phyloP scores from a whole-genome alignment of 2,113 vertebrate species.

The Pangasianodon hypophthalmus region DNA sequence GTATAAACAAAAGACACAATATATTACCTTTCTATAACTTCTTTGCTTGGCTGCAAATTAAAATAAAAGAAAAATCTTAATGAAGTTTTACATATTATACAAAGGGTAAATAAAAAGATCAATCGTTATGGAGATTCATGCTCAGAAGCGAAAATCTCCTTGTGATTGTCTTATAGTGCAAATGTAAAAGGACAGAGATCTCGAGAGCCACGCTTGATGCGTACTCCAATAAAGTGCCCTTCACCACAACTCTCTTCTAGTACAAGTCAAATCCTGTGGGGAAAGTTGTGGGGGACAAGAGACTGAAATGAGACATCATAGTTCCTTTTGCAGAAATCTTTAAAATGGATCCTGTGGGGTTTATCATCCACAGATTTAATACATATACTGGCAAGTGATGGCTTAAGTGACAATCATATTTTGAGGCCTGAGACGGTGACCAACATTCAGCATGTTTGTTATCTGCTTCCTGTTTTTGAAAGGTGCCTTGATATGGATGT shows the following conservation, averaged over 20 bases:
- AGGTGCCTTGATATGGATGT: conserved; percentile 32
- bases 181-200: conserved; percentile 60
- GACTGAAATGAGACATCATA: conserved; percentile 61
- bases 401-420: conserved; percentile 37
- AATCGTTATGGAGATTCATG: conserved; percentile 61
- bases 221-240: conserved; percentile 3
- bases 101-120: conserved; percentile 72
- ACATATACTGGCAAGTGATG: conserved; percentile 39
- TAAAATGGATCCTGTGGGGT: conserved; percentile 22
- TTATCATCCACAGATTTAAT: conserved; percentile 35
- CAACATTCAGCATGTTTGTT: conserved; percentile 58
- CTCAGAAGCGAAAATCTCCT: conserved; percentile 81
- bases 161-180: conserved; percentile 93
- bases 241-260: conserved; percentile 8
- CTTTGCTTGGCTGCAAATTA: conserved; percentile 88
- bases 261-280: conserved; percentile 12
- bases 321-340: conserved; percentile 68
- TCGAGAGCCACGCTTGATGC: conserved; percentile 16
- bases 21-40: conserved; percentile 87
- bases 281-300: conserved; percentile 21
- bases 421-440: conserved; percentile 67
- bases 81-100: conserved; percentile 89
- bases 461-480: conserved; percentile 61
- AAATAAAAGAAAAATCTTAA: conserved; percentile 90
- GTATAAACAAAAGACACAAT: conserved; percentile 94